Percentiles rank a stretch among this genome's conserved stretches.
Conservation (phyloP, 2,797 vertebrate species). For the Cryptoprocta ferox region DNA sequence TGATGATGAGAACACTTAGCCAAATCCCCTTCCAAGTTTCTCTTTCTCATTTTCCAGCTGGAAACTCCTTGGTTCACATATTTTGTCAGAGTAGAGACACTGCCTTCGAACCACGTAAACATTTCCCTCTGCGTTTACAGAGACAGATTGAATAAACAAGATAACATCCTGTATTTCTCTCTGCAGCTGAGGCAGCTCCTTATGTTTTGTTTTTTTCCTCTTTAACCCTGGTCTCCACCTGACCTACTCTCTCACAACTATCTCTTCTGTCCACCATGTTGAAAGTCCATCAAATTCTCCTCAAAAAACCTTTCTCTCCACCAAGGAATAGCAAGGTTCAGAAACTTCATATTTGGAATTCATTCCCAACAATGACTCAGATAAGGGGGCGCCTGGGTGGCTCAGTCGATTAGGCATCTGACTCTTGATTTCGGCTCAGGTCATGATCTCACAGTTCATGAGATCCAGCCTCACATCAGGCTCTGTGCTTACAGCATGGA, state of each 20-base stretch:
- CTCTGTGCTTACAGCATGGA: neutral
- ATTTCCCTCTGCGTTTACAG: constrained; percentile 18
- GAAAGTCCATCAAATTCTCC: neutral
- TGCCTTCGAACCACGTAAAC: neutral
- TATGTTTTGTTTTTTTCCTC: neutral
- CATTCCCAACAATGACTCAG: constrained; percentile 40
- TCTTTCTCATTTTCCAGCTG: neutral
- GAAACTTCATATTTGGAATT: constrained; percentile 70
- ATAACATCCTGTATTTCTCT: neutral
- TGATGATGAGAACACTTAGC: neutral
- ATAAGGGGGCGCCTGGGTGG: neutral
- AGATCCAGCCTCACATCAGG: neutral
- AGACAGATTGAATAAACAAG: neutral
- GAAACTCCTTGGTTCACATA: neutral
- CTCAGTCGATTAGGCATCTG: neutral
- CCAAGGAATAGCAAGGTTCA: neutral
- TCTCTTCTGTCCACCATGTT: neutral
- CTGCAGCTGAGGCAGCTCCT: neutral
- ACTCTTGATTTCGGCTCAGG: neutral
- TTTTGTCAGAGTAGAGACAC: neutral
- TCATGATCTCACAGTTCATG: neutral
- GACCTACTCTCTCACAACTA: neutral
- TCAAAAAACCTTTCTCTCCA: neutral
- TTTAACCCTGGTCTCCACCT: neutral
- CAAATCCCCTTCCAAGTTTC: neutral